phyloP scores from a whole-genome alignment of 1,140 invertebrate genomes.

The Artemia franciscana region DNA sequence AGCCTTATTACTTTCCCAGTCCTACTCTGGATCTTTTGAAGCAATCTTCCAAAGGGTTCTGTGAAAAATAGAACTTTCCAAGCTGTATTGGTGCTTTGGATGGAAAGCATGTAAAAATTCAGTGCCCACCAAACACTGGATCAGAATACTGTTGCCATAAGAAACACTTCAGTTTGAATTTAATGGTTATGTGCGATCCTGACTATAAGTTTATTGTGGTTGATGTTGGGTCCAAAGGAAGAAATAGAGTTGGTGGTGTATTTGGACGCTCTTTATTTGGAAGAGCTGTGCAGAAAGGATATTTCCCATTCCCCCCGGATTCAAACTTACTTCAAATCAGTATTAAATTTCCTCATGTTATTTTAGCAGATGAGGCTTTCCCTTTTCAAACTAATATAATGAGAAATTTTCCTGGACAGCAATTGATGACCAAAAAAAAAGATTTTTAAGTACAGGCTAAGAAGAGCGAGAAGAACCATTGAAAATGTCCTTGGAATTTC shows the following conservation, averaged over 20 bases:
- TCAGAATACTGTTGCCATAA: slow-evolving; percentile 13
- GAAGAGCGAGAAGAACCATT: slow-evolving; percentile 13
- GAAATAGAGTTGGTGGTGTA: slow-evolving; percentile 1
- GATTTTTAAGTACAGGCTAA: slow-evolving; percentile 19
- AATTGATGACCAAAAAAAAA: slow-evolving; percentile 6
- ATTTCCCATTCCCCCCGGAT: background rate
- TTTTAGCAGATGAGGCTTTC: slow-evolving; percentile 21
- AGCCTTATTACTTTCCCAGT: slow-evolving; percentile 12
- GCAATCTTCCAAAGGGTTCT: too few species aligned
- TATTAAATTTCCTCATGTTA: slow-evolving; percentile 14
- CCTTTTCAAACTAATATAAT: slow-evolving; percentile 15
- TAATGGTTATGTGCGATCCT: slow-evolving; percentile 10
- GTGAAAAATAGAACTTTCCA: slow-evolving; percentile 14
- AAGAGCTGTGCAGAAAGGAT: background rate
- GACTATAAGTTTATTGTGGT: slow-evolving; percentile 12
- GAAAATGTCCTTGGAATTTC: slow-evolving; percentile 19
- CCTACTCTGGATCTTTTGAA: slow-evolving; percentile 10
- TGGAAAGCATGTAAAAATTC: slow-evolving; percentile 14
- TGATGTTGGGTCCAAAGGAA: slow-evolving; percentile 9
- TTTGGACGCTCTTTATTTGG: background rate
- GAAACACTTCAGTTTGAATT: slow-evolving; percentile 9
- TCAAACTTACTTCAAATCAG: background rate
- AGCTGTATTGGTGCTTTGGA: slow-evolving; percentile 14
- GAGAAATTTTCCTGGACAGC: slow-evolving; percentile 15
- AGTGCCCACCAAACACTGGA: slow-evolving; percentile 7